Conservation (phyloP, 35 echinoderm and acorn worm species). For the Ophioderma brevispina region DNA sequence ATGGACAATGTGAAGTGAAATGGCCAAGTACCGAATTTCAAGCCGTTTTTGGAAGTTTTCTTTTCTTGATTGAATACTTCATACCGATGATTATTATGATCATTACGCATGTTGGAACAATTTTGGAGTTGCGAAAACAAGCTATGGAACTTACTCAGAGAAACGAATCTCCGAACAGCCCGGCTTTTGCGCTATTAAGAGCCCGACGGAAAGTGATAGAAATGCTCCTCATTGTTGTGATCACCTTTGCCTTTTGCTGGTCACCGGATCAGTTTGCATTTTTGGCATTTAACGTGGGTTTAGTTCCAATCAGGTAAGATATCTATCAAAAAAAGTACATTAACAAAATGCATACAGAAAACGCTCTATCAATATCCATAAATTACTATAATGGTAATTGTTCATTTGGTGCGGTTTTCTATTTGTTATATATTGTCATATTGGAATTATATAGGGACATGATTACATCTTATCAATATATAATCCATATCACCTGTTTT, state of each 20-base stretch:
- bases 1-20: not conserved
- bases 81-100: slow-evolving; percentile 32
- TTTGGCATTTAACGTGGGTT: not conserved
- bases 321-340: no score
- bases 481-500: no score
- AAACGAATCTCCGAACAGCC: not conserved
- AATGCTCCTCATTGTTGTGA: slow-evolving; percentile 37
- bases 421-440: no score
- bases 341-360: no score
- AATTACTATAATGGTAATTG: no score
- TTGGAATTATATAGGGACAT: no score
- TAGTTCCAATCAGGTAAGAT: not conserved
- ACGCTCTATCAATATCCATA: no score
- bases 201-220: not conserved
- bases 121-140: not conserved
- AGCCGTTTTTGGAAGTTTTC: not conserved
- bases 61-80: slow-evolving; percentile 27
- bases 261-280: slow-evolving; percentile 21
- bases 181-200: not conserved
- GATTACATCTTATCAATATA: no score
- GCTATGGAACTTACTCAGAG: not conserved
- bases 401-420: no score
- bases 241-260: slow-evolving; percentile 38
- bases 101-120: not conserved
- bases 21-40: not conserved